Percentiles rank a stretch among this genome's conserved stretches.
Conservation (phyloP, 2,113 vertebrate genomes). For the Labrus mixtus region DNA sequence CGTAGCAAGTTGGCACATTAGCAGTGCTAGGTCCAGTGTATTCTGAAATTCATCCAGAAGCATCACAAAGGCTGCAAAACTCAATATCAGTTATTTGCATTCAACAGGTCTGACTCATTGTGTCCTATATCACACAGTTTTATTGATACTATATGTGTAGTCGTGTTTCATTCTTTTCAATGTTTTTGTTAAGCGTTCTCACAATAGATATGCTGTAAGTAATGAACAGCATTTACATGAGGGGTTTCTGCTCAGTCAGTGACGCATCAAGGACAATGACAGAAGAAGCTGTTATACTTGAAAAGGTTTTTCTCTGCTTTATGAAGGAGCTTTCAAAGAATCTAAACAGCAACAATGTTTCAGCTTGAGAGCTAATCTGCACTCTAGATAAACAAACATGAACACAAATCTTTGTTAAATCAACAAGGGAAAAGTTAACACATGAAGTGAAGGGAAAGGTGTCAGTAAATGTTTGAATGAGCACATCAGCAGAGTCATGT, state of each 20-base stretch:
- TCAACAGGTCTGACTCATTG: constrained; percentile 1
- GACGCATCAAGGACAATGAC: not conserved
- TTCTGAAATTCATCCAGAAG: not conserved
- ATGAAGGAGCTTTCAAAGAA: not conserved
- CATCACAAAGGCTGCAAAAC: not conserved
- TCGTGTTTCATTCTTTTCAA: too few relatives aligned
- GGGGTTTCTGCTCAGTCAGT: not conserved
- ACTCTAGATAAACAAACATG: too few relatives aligned
- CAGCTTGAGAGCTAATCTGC: too few relatives aligned
- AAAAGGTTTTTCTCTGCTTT: not conserved
- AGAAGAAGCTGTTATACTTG: not conserved
- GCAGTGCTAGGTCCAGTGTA: too few relatives aligned
- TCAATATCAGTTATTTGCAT: not conserved
- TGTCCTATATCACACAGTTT: not conserved
- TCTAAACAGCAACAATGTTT: not conserved
- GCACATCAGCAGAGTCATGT: not conserved
- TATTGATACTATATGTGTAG: not conserved
- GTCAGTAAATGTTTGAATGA: not conserved
- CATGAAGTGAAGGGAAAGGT: not conserved
- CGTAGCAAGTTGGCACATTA: too few relatives aligned
- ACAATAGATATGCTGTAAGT: not conserved
- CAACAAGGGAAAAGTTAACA: too few relatives aligned
- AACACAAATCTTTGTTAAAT: too few relatives aligned
- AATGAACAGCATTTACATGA: not conserved
- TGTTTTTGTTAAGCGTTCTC: too few relatives aligned